These are phyloP conservation scores for Erebia aethiops DNA, from an alignment of 2,888 invertebrate species.

Conservation along the genomic window DNA sequence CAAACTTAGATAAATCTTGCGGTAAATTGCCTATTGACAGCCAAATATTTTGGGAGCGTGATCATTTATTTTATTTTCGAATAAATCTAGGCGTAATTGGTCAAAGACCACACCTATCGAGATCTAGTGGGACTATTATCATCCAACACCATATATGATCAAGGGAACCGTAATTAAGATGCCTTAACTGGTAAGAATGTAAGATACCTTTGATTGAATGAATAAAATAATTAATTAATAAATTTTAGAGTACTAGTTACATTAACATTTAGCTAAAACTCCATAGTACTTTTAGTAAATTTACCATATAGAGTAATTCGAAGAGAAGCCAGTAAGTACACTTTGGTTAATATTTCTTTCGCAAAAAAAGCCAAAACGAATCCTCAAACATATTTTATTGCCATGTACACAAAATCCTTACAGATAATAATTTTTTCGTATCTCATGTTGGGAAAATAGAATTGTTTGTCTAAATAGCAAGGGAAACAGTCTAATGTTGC, in stretches of 20 bases:
- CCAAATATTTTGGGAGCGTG: slow-evolving; percentile 39
- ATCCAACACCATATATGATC: slow-evolving; percentile 49
- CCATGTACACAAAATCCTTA: neutral
- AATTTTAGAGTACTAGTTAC: no score
- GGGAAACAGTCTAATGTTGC: no score
- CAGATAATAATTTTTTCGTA: no score
- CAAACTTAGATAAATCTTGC: slow-evolving; percentile 43
- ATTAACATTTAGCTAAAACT: no score
- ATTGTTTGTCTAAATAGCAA: no score
- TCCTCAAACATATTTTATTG: neutral
- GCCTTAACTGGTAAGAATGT: slow-evolving; percentile 24
- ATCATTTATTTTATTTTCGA: slow-evolving; percentile 45
- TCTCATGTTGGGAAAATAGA: neutral
- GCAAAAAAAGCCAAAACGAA: slow-evolving; percentile 32
- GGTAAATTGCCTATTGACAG: slow-evolving; percentile 41
- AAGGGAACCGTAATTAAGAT: slow-evolving; percentile 61
- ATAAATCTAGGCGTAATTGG: slow-evolving; percentile 54
- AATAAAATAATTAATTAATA: no score
- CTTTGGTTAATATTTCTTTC: no score
- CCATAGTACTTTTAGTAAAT: no score
- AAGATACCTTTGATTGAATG: no score
- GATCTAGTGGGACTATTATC: slow-evolving; percentile 47
- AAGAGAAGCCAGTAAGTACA: no score
- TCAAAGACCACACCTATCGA: slow-evolving; percentile 57
- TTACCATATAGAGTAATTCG: no score